Base-by-base conservation (phyloP, 2,113 vertebrate genomes). In the Aleadryas rufinucha region DNA sequence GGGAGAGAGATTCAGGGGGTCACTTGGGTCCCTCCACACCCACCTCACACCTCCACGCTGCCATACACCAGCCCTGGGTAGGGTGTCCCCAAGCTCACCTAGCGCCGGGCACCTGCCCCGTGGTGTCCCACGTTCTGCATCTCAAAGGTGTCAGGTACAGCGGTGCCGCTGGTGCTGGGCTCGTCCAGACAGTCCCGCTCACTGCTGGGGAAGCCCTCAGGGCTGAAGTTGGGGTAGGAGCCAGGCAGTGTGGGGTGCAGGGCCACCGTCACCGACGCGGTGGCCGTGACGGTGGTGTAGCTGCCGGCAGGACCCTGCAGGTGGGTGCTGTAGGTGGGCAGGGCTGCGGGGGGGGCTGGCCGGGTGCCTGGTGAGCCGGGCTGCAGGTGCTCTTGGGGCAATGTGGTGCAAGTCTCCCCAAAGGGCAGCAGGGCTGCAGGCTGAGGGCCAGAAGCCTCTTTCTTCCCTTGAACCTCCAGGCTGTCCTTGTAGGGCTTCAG, bases 211-310 rank as follows among this genome's bases (percentile, higher is more conserved):
- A 99, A 99, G 87, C 98, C 98, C 95, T 99, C 98, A 2, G 99
- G 98, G 97, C 98, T 94, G 30, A 99, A 99, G 80, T 78, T 98
- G 92, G 98, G 98, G 96, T 98, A 98, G 11, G 99, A 97, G 45
- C 99, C 99, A 1, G 99, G 99, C 94, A 99, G 97, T 2, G 99
- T 98, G 16, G 99, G 98, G 93, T 99, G 99, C 94, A 99, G 98
- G 26, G 99, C 98, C 92, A 99, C 98, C 0, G 99, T 99, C 98
- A 99, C 99, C 0, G 99, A 99, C 16, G 99, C 98, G 0, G 99
- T 99, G 95, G 99, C 98, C 0, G 98, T 99, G 84, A 99, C 99
- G 9, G 98, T 99, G 96, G 99, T 97, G 53, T 98, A 98, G 79
- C 98, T 97, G 96, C 98, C 97, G 3, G 96, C 96, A 3, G 98